Evolutionary conservation across 2,113 vertebrate species (phyloP).

Genomic region (Ochotona princeps): DNA sequence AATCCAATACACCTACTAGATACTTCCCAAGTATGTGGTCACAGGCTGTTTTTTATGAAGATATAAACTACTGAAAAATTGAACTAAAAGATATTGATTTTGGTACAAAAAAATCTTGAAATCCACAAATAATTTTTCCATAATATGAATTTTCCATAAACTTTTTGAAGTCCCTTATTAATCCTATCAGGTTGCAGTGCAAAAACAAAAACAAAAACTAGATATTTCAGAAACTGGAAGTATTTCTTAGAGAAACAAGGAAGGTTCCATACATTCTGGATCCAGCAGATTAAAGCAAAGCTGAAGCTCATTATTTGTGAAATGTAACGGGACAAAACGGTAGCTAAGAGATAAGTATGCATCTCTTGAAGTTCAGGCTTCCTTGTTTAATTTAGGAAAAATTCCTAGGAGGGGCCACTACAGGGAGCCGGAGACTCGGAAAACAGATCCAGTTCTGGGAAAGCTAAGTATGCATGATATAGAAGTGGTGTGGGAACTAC

Average conservation of each 20-base stretch:
- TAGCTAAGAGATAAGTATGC: constrained; percentile 18
- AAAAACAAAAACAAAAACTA: background rate
- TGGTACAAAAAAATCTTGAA: background rate
- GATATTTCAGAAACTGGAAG: background rate
- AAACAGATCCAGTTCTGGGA: background rate
- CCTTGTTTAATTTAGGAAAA: constrained; percentile 66
- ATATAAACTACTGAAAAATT: background rate
- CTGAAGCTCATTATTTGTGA: constrained; percentile 71
- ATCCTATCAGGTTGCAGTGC: background rate
- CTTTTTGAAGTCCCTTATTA: too few relatives aligned
- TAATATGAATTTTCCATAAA: too few relatives aligned
- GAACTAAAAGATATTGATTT: background rate
- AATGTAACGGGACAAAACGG: constrained; percentile 61
- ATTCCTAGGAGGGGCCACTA: constrained; percentile 78
- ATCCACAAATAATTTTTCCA: too few relatives aligned
- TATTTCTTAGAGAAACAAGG: constrained; percentile 27
- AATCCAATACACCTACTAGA: background rate
- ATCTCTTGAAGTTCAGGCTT: background rate
- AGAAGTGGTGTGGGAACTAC: background rate
- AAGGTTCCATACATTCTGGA: constrained; percentile 30
- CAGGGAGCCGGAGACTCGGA: constrained; percentile 83
- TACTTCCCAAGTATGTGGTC: background rate
- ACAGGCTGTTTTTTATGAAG: background rate
- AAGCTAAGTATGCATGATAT: background rate
- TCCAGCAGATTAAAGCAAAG: constrained; percentile 52